Evolutionary conservation across 2,113 vertebrate species (phyloP).

Genomic region (Rhodinocichla rosea): DNA sequence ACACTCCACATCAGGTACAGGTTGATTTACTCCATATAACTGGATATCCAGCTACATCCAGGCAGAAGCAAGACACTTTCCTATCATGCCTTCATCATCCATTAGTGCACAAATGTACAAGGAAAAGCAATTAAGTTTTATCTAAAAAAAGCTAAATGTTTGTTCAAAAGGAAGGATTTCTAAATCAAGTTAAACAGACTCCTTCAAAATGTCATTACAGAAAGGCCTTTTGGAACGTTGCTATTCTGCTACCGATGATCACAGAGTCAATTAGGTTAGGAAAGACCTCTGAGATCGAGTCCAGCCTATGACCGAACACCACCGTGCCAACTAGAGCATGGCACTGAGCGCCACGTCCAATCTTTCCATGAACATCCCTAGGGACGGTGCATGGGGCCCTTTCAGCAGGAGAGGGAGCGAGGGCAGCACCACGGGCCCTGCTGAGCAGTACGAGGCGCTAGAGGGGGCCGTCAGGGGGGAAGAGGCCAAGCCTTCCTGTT

Average conservation of each 20-base stretch:
- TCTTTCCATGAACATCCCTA: accelerated
- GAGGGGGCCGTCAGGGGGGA: background rate
- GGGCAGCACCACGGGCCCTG: accelerated
- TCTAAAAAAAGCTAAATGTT: background rate
- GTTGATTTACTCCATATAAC: background rate
- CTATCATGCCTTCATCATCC: too few relatives aligned
- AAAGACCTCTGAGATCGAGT: background rate
- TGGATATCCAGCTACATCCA: background rate
- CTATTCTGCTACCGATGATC: background rate
- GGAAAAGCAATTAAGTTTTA: background rate
- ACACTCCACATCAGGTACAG: background rate
- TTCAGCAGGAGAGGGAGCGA: too few relatives aligned
- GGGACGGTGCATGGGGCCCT: background rate
- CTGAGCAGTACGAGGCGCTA: accelerated
- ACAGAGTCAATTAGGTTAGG: background rate
- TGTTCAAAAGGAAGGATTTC: background rate
- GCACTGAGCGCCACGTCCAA: background rate
- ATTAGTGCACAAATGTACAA: background rate
- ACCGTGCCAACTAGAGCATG: accelerated
- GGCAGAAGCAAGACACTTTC: background rate
- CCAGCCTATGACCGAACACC: background rate
- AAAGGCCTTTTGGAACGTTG: background rate
- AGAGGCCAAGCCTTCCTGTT: background rate
- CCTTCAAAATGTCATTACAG: accelerated
- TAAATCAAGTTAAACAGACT: background rate